These are phyloP conservation scores for Simalia tracyae DNA, from an alignment of 2,797 vertebrate genomes.

Conservation along the genomic window DNA sequence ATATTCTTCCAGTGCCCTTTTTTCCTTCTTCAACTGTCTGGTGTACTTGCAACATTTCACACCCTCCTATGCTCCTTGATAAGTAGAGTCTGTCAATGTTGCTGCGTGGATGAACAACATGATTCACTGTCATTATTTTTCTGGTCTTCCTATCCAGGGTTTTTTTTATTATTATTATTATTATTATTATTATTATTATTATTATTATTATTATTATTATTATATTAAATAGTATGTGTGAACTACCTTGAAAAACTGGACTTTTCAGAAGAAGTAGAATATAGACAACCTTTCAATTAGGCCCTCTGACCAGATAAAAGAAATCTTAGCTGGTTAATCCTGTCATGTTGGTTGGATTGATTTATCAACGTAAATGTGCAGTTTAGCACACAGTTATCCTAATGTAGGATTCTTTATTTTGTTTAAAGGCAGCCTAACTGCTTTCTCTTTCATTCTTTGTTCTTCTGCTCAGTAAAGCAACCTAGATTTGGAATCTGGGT, in stretches of 20 bases:
- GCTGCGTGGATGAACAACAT: too few relatives aligned
- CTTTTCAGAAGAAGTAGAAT: not conserved
- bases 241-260: fast-evolving
- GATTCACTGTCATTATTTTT: too few relatives aligned
- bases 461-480: not conserved
- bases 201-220: not conserved
- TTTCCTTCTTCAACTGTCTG: too few relatives aligned
- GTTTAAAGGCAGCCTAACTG: not conserved
- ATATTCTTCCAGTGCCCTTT: too few relatives aligned
- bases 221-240: fast-evolving
- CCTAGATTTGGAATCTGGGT: not conserved
- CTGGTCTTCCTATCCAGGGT: too few relatives aligned
- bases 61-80: too few relatives aligned
- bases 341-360: not conserved
- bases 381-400: not conserved
- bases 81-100: too few relatives aligned
- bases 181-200: too few relatives aligned
- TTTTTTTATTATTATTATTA: too few relatives aligned
- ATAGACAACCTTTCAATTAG: not conserved
- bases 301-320: not conserved
- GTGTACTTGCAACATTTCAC: too few relatives aligned
- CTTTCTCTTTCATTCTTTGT: not conserved
- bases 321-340: not conserved
- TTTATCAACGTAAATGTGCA: not conserved
- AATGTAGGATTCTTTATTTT: not conserved